Conservation (phyloP, 2,797 vertebrate genomes). For the Bradypodion ventrale region DNA sequence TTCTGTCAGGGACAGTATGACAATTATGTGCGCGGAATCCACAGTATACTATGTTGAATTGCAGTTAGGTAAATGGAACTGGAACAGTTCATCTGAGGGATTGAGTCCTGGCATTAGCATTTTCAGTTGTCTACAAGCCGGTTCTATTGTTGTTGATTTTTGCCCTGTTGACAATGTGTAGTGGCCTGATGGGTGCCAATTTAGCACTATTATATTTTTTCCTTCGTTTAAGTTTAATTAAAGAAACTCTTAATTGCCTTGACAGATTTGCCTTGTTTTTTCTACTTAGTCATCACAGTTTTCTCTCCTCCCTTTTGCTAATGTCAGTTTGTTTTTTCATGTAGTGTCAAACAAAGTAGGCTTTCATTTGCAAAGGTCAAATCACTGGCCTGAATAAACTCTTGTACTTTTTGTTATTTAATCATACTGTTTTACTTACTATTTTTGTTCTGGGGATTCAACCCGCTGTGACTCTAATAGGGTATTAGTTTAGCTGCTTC, state of each 20-base stretch:
- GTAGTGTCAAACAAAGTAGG: constrained; percentile 50
- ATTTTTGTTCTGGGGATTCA: constrained; percentile 32
- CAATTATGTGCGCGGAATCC: too few relatives aligned
- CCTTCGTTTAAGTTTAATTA: constrained; percentile 23
- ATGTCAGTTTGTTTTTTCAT: constrained; percentile 58
- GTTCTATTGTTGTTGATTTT: neutral
- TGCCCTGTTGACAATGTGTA: neutral
- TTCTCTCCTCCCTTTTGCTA: constrained; percentile 51
- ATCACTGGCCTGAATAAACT: constrained; percentile 52
- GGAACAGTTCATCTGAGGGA: neutral
- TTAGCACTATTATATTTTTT: neutral
- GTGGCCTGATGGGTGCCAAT: neutral
- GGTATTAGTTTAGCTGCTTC: constrained; percentile 40
- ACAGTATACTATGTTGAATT: neutral
- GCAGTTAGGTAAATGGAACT: neutral
- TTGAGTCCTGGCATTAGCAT: neutral
- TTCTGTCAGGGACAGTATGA: too few relatives aligned
- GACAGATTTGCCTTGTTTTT: neutral
- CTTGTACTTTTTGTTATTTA: constrained; percentile 55
- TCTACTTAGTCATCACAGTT: constrained; percentile 29
- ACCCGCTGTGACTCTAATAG: constrained; percentile 42
- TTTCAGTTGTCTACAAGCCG: neutral
- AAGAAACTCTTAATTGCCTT: constrained; percentile 26
- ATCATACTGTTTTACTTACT: constrained; percentile 26
- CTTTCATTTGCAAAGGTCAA: constrained; percentile 57